phyloP scores from a whole-genome alignment of 2,888 invertebrate species.

The Pseudoips prasinana region DNA sequence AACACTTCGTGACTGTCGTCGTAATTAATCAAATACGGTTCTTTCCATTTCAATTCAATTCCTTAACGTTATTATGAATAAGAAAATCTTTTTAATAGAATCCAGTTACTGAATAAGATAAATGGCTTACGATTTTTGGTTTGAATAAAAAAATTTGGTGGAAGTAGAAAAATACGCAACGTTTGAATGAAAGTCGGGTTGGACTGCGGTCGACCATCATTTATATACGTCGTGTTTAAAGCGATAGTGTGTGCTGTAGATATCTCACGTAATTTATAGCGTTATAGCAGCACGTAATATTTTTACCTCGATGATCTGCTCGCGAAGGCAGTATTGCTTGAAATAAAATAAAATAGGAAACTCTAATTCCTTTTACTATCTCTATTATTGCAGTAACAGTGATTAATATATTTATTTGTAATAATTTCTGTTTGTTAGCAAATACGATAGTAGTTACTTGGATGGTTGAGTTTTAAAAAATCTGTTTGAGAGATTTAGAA shows the following conservation, averaged over 20 bases:
- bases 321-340: no score
- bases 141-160: constrained; percentile 44
- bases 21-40: constrained; percentile 55
- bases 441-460: no score
- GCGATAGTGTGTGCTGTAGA: constrained; percentile 19
- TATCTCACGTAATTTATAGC: no score
- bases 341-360: no score
- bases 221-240: constrained; percentile 35
- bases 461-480: no score
- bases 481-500: no score
- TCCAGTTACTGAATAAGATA: constrained; percentile 47
- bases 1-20: constrained; percentile 40
- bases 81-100: constrained; percentile 61
- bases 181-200: constrained; percentile 38
- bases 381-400: no score
- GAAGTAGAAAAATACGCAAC: constrained; percentile 35
- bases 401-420: no score
- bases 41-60: constrained; percentile 50
- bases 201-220: constrained; percentile 32
- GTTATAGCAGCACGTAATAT: no score
- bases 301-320: no score
- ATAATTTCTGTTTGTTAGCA: no score
- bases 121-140: constrained; percentile 47
- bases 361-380: no score
- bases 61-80: constrained; percentile 46